phyloP scores from a whole-genome alignment of 1,140 invertebrate species.

The Brachionus plicatilis region DNA sequence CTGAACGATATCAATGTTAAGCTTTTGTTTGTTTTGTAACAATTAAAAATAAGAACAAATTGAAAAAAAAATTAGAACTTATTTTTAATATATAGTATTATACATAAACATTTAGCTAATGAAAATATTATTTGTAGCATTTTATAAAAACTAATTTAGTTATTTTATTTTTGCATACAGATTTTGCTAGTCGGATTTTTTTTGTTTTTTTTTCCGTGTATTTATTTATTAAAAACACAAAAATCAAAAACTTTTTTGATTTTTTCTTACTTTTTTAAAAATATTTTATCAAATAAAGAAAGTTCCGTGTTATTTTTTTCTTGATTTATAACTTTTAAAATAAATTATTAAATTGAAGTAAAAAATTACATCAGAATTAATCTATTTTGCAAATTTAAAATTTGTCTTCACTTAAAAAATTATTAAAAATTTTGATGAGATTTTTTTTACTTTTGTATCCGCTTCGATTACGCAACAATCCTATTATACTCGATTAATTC shows the following conservation, averaged over 20 bases:
- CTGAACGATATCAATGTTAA: background rate
- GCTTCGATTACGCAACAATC: no score
- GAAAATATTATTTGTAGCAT: conserved; percentile 25
- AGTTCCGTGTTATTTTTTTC: background rate
- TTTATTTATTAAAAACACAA: background rate
- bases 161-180: background rate
- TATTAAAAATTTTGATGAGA: no score
- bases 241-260: background rate
- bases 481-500: no score
- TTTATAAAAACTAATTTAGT: background rate
- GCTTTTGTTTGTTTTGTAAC: background rate
- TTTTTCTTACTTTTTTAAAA: background rate
- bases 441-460: no score
- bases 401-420: no score
- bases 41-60: background rate
- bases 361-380: no score
- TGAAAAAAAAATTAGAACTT: background rate
- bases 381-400: no score
- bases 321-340: background rate
- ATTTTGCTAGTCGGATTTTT: conserved; percentile 25
- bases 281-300: background rate
- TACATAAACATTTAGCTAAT: conserved; percentile 15
- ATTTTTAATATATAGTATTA: background rate
- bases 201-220: conserved; percentile 1
- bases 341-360: background rate